phyloP scores from a whole-genome alignment of 2,888 invertebrate genomes.

The Acanthosepion esculentum region DNA sequence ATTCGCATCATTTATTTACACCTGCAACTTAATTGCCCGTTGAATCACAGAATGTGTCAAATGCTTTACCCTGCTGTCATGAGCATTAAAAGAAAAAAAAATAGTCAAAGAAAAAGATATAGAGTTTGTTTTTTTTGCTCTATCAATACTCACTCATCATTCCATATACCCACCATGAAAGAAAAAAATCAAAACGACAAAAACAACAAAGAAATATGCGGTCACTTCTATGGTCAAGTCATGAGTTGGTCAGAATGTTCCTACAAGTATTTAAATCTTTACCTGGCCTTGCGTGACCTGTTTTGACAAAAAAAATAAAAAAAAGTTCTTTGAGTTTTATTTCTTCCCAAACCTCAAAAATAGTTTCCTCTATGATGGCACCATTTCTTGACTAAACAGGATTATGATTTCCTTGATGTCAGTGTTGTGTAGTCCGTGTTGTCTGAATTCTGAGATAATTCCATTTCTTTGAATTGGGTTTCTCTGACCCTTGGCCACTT shows the following conservation, averaged over 20 bases:
- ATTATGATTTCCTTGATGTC: conserved; percentile 22
- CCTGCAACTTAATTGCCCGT: background rate
- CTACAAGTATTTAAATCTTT: background rate
- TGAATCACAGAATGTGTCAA: background rate
- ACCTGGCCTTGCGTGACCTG: conserved; percentile 33
- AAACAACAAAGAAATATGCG: too few species aligned
- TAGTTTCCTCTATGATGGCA: conserved; percentile 17
- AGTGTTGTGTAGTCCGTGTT: conserved; percentile 1
- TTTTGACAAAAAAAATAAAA: background rate
- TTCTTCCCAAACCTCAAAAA: background rate
- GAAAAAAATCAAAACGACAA: too few species aligned
- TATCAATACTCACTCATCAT: background rate
- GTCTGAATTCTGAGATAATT: conserved; percentile 20
- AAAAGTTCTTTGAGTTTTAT: background rate
- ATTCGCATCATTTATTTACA: background rate
- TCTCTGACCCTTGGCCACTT: conserved; percentile 10
- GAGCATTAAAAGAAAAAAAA: background rate
- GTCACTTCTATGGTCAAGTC: background rate
- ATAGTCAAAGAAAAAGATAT: background rate
- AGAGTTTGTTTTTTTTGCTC: background rate
- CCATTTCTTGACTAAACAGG: background rate
- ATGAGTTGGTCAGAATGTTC: background rate
- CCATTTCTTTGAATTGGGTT: conserved; percentile 33
- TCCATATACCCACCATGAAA: background rate
- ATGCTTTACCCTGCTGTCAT: background rate